Evolutionary conservation across 2,113 vertebrate species (phyloP), one percentile per base, ranked within the genome.

Genomic region (Calidris pugnax): DNA sequence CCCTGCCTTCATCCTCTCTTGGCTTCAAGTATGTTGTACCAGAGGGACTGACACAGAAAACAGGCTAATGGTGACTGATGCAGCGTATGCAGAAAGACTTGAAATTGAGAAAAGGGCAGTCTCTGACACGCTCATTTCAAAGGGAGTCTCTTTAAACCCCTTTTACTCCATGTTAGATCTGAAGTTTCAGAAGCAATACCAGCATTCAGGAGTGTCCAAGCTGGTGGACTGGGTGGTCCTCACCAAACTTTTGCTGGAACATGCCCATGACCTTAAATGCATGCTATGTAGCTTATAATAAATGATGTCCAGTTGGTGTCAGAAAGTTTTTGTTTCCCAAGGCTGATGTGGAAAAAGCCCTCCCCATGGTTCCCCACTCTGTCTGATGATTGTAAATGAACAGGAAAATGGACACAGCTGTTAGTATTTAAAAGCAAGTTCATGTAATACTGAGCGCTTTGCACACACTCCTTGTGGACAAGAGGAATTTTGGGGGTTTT

Each of bases 1-100:
- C 62, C 26, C n/a, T 96, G 80, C 83, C 80, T 89, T 76, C 76
- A 79, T 94, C 35, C 69, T 87, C 69, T 75, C 48, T 64, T 89
- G 83, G 94, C 80, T 87, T 79, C 1, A 10, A 87, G 74, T 66
- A 22, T 23, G 15, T 14, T 82, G 48, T 60, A 73, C 80, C 73
- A 79, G 37, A 82, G 92, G 77, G 80, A 87, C 20, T 69, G 66
- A 82, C 75, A 75, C 28, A 82, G 43, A 84, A 68, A 92, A 71
- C 0, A 4, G 45, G 22, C 53, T 91, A 62, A 66, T 62, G 45
- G 53, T 64, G 43, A 57, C 39, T 86, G 51, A 57, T 78, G 16
- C 5, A 66, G 53, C 22, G 21, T 50, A n/a, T 66, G 28, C 62
- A 94, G 48, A 66, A 88, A 68, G 5, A 39, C 12, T 85, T 91